A percentile compares a stretch with the other conserved stretches of the same genome.
phyloP scores from a whole-genome alignment of 2,113 vertebrate species.

The Lampris megalopsis region DNA sequence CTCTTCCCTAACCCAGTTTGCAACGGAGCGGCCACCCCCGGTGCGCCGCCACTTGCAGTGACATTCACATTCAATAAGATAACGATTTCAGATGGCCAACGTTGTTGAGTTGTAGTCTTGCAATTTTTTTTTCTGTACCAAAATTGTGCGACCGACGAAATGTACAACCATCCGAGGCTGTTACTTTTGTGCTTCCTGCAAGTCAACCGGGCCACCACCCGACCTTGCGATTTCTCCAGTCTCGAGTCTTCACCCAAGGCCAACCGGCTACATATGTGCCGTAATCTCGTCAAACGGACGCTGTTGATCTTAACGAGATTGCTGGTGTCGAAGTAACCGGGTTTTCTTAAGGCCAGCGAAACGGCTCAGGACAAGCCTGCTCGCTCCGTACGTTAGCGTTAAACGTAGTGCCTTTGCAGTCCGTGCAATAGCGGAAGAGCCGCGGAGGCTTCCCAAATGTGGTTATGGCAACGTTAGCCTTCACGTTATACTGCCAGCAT shows the following conservation, averaged over 20 bases:
- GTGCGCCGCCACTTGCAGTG: constrained; percentile 39
- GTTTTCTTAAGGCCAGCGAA: constrained; percentile 55
- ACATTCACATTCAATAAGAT: neutral
- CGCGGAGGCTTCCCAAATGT: constrained; percentile 45
- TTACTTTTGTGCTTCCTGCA: constrained; percentile 36
- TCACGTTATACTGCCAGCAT: neutral
- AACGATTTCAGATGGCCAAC: neutral
- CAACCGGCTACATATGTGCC: constrained; percentile 20
- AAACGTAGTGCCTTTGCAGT: constrained; percentile 64
- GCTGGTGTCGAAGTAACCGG: constrained; percentile 72
- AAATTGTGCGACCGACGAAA: neutral
- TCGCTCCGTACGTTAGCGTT: constrained; percentile 35
- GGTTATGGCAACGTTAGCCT: constrained; percentile 40
- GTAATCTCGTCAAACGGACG: constrained; percentile 62
- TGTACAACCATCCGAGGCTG: constrained; percentile 3
- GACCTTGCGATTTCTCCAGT: constrained; percentile 70
- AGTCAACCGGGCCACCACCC: constrained; percentile 65
- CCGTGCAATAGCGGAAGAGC: constrained; percentile 76
- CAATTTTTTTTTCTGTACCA: neutral
- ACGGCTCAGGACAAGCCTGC: constrained; percentile 12
- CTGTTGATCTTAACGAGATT: constrained; percentile 71
- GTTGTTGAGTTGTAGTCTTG: neutral
- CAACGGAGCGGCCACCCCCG: constrained; percentile 39
- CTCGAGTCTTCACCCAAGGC: constrained; percentile 6
- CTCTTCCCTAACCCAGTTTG: constrained; percentile 37